A percentile compares a stretch with the other conserved stretches of the same genome.
phyloP scores from a whole-genome alignment of 2,888 invertebrate species.

The Brachyptera risi region DNA sequence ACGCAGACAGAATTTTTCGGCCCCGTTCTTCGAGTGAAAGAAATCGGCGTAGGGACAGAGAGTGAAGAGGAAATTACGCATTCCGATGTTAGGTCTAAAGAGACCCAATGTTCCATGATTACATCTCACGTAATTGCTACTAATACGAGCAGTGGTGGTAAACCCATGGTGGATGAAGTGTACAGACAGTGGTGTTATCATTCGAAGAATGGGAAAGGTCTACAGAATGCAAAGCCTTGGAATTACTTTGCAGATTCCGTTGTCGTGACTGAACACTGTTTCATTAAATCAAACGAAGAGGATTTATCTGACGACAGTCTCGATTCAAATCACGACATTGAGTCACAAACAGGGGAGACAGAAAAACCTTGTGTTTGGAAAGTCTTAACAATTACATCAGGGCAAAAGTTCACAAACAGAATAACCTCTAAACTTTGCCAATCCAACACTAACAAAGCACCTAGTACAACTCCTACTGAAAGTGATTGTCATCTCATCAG shows the following conservation, averaged over 20 bases:
- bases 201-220: neutral
- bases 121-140: too few relatives aligned
- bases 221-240: neutral
- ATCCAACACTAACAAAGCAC: too few relatives aligned
- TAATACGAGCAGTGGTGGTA: too few relatives aligned
- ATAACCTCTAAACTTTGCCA: too few relatives aligned
- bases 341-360: neutral
- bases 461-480: too few relatives aligned
- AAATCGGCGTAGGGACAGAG: conserved; percentile 43
- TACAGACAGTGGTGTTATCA: conserved; percentile 8
- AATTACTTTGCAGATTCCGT: neutral
- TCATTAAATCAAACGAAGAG: conserved; percentile 17
- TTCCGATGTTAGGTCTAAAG: neutral
- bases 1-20: conserved; percentile 53
- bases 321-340: conserved; percentile 17
- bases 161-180: neutral
- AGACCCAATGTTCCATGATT: neutral
- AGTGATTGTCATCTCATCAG: neutral
- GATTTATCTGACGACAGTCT: conserved; percentile 28
- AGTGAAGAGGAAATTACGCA: neutral
- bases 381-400: neutral
- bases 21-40: conserved; percentile 52
- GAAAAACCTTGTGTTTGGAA: conserved; percentile 10
- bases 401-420: neutral
- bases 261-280: neutral